A percentile compares a stretch with the other conserved stretches of the same genome.
These are phyloP conservation scores for Arctopsyche grandis DNA, from an alignment of 1,140 invertebrate species.

Conservation along the genomic window DNA sequence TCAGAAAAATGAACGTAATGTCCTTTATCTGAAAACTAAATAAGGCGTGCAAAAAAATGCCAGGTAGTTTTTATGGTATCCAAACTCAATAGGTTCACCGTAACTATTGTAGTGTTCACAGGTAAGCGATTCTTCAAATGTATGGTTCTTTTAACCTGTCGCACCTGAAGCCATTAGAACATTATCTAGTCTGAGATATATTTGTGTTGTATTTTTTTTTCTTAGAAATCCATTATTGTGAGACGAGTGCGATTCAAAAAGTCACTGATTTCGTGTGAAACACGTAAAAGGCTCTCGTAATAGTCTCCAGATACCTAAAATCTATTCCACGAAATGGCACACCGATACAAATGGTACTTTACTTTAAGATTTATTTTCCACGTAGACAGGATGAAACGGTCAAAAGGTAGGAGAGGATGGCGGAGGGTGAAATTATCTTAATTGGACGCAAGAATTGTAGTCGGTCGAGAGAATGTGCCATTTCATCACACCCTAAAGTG, in stretches of 20 bases:
- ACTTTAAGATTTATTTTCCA: background rate
- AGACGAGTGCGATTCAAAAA: background rate
- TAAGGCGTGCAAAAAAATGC: too few species aligned
- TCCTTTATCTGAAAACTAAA: too few species aligned
- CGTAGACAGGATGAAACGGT: background rate
- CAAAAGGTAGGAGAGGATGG: background rate
- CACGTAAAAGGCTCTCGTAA: background rate
- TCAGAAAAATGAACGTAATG: too few species aligned
- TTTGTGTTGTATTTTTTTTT: background rate
- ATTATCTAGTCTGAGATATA: background rate
- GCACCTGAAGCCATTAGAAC: background rate
- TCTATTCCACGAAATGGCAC: background rate
- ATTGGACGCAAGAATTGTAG: background rate
- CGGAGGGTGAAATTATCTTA: background rate
- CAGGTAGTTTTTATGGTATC: too few species aligned
- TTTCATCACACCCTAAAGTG: background rate
- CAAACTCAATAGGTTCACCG: too few species aligned
- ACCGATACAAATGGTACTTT: background rate
- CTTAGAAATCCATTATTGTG: constrained; percentile 1
- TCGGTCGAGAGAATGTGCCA: background rate
- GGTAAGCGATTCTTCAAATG: background rate
- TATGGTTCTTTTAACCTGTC: constrained; percentile 1
- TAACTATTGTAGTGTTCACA: background rate
- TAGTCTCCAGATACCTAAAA: constrained; percentile 7
- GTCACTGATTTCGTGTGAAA: constrained; percentile 1